These are phyloP conservation scores for Melinaea menophilus DNA, from an alignment of 2,888 invertebrate species.

Conservation along the genomic window DNA sequence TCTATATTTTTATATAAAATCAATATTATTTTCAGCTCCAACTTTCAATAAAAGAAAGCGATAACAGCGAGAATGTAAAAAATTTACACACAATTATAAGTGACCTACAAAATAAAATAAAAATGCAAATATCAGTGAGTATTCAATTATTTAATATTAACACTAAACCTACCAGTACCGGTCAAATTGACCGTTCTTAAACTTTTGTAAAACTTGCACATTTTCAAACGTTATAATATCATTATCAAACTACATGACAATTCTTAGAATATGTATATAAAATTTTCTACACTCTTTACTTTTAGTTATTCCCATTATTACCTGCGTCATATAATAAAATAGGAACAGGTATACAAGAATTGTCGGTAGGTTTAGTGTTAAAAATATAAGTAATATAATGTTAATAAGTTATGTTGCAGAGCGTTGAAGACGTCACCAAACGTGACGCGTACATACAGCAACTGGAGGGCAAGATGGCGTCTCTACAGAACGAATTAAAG, in stretches of 20 bases:
- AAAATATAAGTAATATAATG: neutral
- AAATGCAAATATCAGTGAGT: constrained; percentile 40
- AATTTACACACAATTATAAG: constrained; percentile 44
- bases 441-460: constrained; percentile 48
- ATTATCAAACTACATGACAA: too few relatives aligned
- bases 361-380: too few relatives aligned
- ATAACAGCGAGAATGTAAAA: constrained; percentile 39
- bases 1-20: neutral
- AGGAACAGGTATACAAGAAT: too few relatives aligned
- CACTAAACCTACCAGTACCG: too few relatives aligned
- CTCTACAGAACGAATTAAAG: constrained; percentile 58
- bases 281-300: too few relatives aligned
- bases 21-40: constrained; percentile 44
- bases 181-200: too few relatives aligned
- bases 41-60: constrained; percentile 45
- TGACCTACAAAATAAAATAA: constrained; percentile 45
- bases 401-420: constrained; percentile 36
- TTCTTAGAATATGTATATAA: too few relatives aligned
- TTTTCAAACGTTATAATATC: too few relatives aligned
- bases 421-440: constrained; percentile 45
- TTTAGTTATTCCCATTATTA: too few relatives aligned
- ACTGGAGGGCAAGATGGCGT: constrained; percentile 50
- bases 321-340: too few relatives aligned
- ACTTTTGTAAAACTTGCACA: too few relatives aligned
- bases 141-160: neutral